phyloP scores from a whole-genome alignment of 1,140 invertebrate genomes.

The Calephelis virginiensis region DNA sequence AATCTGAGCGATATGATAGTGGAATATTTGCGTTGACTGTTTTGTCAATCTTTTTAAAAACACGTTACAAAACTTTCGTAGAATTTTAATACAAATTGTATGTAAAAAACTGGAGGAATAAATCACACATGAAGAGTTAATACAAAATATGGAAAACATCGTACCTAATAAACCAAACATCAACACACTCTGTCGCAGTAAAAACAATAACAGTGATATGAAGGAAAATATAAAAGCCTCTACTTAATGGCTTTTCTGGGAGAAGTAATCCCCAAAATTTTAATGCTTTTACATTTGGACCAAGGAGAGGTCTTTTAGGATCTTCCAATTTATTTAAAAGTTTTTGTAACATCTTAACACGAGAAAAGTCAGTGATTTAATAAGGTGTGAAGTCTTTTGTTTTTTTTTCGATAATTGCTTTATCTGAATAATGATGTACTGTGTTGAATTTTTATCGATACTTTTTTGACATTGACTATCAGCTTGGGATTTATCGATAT shows the following conservation, averaged over 20 bases:
- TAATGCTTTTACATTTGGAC: slow-evolving; percentile 56
- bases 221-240: slow-evolving; percentile 51
- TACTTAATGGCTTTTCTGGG: slow-evolving; percentile 40
- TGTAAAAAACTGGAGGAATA: no score
- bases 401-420: slow-evolving; percentile 14
- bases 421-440: slow-evolving; percentile 6
- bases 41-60: no score
- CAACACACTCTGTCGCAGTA: slow-evolving; percentile 51
- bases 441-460: no score
- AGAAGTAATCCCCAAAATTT: slow-evolving; percentile 64
- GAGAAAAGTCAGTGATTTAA: slow-evolving; percentile 8
- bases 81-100: no score
- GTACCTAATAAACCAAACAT: slow-evolving; percentile 59
- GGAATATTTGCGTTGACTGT: no score
- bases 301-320: slow-evolving; percentile 48
- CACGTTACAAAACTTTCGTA: no score
- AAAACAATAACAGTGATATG: slow-evolving; percentile 55
- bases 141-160: no score
- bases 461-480: no score
- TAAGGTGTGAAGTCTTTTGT: slow-evolving; percentile 18
- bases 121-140: no score
- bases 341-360: slow-evolving; percentile 37
- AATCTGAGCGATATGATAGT: no score
- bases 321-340: slow-evolving; percentile 54
- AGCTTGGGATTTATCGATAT: no score